Evolutionary conservation across 92 coral and sea anemone genomes (phyloP).

Genomic region (Heteractis magnifica): DNA sequence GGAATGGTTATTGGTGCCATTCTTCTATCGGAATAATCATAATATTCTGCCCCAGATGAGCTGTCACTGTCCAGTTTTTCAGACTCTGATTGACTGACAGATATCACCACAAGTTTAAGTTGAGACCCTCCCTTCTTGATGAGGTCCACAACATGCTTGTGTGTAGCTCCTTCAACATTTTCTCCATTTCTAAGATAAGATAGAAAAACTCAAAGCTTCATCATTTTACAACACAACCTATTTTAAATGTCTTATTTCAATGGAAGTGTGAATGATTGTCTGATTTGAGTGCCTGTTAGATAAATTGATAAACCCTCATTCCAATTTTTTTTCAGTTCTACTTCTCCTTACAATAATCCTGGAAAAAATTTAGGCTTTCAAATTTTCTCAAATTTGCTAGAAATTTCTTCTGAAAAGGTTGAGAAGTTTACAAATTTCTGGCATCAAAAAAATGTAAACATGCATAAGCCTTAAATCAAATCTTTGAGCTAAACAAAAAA

Average conservation of each 20-base stretch:
- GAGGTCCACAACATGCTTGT: constrained; percentile 86
- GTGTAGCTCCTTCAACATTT: constrained; percentile 98
- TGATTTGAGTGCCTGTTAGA: too few species aligned
- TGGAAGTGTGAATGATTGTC: too few species aligned
- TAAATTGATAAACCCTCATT: too few species aligned
- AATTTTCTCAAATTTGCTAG: too few species aligned
- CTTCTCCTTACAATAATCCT: too few species aligned
- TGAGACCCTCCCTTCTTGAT: constrained; percentile 81
- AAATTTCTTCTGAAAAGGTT: too few species aligned
- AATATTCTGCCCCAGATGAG: constrained; percentile 85
- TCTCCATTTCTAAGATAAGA: constrained; percentile 71
- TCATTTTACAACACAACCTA: not conserved
- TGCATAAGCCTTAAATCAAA: too few species aligned
- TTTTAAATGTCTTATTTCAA: not conserved
- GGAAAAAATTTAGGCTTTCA: too few species aligned
- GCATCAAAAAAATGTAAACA: too few species aligned
- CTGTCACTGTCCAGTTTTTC: constrained; percentile 93
- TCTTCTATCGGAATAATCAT: constrained; percentile 87
- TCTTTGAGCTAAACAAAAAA: too few species aligned
- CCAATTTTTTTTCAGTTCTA: too few species aligned
- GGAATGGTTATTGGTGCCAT: constrained; percentile 78
- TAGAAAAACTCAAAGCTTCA: not conserved
- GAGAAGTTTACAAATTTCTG: too few species aligned
- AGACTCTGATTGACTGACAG: constrained; percentile 81
- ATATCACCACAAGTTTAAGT: constrained; percentile 79